A percentile compares a stretch with the other conserved stretches of the same genome.
Evolutionary conservation across 2,888 invertebrate genomes (phyloP).

Genomic region (Candidula unifasciata): DNA sequence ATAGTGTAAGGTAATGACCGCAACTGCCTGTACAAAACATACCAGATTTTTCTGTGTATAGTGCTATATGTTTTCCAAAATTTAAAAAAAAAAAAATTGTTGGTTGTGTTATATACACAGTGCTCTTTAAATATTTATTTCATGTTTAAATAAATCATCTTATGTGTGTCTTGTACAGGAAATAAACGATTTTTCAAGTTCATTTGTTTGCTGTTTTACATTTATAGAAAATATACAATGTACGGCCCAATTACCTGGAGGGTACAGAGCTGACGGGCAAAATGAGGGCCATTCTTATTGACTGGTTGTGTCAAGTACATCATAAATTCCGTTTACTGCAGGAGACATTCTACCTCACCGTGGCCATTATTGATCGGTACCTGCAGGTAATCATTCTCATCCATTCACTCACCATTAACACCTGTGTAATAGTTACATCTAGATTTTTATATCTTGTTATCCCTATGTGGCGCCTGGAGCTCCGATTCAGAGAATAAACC

Average conservation of each 20-base stretch:
- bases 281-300: constrained; percentile 93
- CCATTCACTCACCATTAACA: not conserved
- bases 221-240: constrained; percentile 81
- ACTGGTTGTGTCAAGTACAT: constrained; percentile 96
- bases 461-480: no score
- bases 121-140: no score
- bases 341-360: constrained; percentile 93
- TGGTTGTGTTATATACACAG: no score
- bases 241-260: constrained; percentile 84
- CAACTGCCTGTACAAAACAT: no score
- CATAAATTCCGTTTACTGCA: constrained; percentile 89
- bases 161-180: not conserved
- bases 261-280: constrained; percentile 86
- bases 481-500: no score
- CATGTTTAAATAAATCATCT: no score
- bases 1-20: no score
- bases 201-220: constrained; percentile 51
- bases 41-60: no score
- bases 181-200: not conserved
- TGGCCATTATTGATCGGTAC: constrained; percentile 92
- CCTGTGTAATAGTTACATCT: not conserved
- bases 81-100: no score
- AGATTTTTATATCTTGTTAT: not conserved
- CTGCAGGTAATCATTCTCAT: constrained; percentile 82
- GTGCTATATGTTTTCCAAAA: no score